Percentiles rank a stretch among this genome's conserved stretches.
phyloP scores from a whole-genome alignment of 2,113 vertebrate genomes.

The Pituophis catenifer region DNA sequence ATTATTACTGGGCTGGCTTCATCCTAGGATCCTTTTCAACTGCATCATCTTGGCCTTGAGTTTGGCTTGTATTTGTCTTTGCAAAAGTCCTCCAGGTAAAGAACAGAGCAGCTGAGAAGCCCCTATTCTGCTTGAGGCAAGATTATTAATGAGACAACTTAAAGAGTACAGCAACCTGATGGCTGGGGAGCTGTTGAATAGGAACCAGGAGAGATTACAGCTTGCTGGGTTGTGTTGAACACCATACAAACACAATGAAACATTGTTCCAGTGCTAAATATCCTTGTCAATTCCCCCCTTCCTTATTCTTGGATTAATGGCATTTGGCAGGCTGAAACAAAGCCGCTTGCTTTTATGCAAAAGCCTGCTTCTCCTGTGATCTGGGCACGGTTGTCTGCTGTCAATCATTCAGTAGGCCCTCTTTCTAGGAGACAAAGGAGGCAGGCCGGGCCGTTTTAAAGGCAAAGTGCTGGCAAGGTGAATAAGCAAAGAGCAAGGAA shows the following conservation, averaged over 20 bases:
- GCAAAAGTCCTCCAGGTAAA: not conserved
- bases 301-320: conserved; percentile 26
- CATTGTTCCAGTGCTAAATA: conserved; percentile 24
- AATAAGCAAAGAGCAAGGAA: not conserved
- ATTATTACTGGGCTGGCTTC: not conserved
- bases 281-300: conserved; percentile 1
- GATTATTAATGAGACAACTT: conserved; percentile 23
- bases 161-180: conserved; percentile 4
- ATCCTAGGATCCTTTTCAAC: not conserved
- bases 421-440: not conserved
- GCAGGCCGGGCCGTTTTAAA: too few species aligned
- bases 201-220: conserved; percentile 26
- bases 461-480: not conserved
- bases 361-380: not conserved
- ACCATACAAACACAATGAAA: conserved; percentile 24
- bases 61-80: not conserved
- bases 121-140: not conserved
- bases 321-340: conserved; percentile 26
- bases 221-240: conserved; percentile 22
- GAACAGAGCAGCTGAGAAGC: not conserved
- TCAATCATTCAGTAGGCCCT: not conserved
- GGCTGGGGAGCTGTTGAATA: conserved; percentile 32
- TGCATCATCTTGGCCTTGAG: not conserved
- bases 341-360: not conserved
- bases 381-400: not conserved